phyloP scores from a whole-genome alignment of 2,113 vertebrate genomes.

The Helogale parvula region DNA sequence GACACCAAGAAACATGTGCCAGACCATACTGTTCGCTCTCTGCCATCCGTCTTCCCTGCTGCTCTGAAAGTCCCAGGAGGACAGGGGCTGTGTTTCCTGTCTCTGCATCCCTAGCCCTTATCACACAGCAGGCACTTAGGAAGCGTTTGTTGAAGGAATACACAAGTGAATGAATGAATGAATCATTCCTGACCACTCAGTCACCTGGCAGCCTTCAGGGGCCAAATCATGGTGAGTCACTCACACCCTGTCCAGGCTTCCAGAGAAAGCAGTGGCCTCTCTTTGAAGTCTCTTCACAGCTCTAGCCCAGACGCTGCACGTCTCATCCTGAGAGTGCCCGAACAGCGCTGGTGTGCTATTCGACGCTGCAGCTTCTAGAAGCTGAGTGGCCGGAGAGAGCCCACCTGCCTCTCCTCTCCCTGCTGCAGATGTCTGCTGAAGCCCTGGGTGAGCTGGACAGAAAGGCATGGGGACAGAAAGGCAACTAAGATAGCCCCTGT shows the following conservation, averaged over 20 bases:
- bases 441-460: neutral
- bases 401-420: neutral
- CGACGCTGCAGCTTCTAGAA: neutral
- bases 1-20: neutral
- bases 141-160: neutral
- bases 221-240: conserved; percentile 59
- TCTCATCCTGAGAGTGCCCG: neutral
- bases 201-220: neutral
- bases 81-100: neutral
- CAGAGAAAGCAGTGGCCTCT: neutral
- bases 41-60: neutral
- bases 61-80: neutral
- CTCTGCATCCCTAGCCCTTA: neutral
- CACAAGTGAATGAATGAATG: neutral
- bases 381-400: neutral
- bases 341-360: accelerated
- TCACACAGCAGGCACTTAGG: neutral
- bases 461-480: neutral
- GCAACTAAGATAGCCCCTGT: neutral
- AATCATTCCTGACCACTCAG: neutral
- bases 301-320: neutral
- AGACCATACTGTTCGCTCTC: neutral
- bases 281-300: conserved; percentile 7
- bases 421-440: neutral
- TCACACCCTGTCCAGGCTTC: neutral